These are phyloP conservation scores for Holocentrus rufus DNA, from an alignment of 2,797 vertebrate species.

Conservation along the genomic window DNA sequence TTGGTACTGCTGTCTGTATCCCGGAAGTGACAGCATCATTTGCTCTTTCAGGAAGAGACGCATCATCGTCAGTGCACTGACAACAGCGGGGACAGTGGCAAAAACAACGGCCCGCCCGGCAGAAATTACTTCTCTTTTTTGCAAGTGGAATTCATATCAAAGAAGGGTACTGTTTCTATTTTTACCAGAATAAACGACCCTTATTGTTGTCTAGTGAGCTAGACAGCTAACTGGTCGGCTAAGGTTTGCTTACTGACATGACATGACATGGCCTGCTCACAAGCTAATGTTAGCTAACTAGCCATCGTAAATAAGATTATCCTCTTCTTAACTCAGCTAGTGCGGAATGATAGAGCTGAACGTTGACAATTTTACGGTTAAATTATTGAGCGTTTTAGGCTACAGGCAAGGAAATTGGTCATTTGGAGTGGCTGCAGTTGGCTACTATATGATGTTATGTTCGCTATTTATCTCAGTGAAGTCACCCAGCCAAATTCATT, in stretches of 20 bases:
- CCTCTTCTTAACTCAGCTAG: background rate
- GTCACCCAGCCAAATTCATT: conserved; percentile 11
- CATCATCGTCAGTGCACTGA: conserved; percentile 67
- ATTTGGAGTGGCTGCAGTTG: background rate
- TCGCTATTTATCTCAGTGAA: conserved; percentile 17
- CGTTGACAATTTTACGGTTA: background rate
- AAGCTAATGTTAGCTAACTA: conserved; percentile 71
- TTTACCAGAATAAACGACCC: background rate
- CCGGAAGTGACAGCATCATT: conserved; percentile 74
- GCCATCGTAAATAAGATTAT: conserved; percentile 48
- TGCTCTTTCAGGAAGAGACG: conserved; percentile 72
- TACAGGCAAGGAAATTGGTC: background rate
- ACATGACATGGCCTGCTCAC: conserved; percentile 74
- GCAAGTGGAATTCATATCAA: conserved; percentile 37
- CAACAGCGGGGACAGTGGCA: conserved; percentile 64
- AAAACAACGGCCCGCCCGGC: conserved; percentile 54
- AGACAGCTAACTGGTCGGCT: conserved; percentile 29
- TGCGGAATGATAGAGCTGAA: background rate
- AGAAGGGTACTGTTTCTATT: conserved; percentile 58
- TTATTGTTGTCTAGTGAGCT: conserved; percentile 9
- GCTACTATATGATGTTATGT: background rate
- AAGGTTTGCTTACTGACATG: conserved; percentile 67
- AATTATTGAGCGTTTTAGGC: background rate
- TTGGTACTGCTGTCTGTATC: conserved; percentile 64
- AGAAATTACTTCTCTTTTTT: conserved; percentile 8